These are phyloP conservation scores for Numenius phaeopus DNA, from an alignment of 2,797 vertebrate genomes.

Conservation along the genomic window DNA sequence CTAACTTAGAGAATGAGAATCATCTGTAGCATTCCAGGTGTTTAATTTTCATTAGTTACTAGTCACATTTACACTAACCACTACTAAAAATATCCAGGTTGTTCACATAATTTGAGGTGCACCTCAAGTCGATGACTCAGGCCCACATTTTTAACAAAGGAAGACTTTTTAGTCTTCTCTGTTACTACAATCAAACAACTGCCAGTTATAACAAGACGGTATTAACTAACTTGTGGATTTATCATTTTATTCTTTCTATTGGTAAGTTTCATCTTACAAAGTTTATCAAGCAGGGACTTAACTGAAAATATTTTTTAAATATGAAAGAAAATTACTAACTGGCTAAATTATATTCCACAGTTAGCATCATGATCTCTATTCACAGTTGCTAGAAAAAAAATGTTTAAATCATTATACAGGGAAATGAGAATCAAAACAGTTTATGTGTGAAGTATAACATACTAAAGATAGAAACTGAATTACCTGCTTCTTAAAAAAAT, in stretches of 20 bases:
- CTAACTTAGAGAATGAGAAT: neutral
- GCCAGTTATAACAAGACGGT: neutral
- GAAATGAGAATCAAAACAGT: neutral
- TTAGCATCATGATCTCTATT: neutral
- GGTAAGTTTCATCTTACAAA: neutral
- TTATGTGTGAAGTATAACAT: neutral
- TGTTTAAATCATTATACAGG: neutral
- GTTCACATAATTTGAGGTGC: neutral
- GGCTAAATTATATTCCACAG: neutral
- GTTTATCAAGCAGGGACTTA: neutral
- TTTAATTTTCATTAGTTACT: neutral
- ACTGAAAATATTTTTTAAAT: neutral
- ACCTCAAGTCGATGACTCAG: neutral
- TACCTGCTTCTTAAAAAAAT: neutral
- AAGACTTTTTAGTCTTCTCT: neutral
- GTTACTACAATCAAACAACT: neutral
- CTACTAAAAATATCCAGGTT: neutral
- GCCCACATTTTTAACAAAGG: neutral
- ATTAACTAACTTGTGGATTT: neutral
- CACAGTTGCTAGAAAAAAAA: neutral
- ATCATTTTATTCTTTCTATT: neutral
- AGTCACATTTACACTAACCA: neutral
- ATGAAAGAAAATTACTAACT: neutral
- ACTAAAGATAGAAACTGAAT: neutral
- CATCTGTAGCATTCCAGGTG: neutral